These are phyloP conservation scores for Elysia chlorotica DNA, from an alignment of 1,140 invertebrate species.

Conservation along the genomic window DNA sequence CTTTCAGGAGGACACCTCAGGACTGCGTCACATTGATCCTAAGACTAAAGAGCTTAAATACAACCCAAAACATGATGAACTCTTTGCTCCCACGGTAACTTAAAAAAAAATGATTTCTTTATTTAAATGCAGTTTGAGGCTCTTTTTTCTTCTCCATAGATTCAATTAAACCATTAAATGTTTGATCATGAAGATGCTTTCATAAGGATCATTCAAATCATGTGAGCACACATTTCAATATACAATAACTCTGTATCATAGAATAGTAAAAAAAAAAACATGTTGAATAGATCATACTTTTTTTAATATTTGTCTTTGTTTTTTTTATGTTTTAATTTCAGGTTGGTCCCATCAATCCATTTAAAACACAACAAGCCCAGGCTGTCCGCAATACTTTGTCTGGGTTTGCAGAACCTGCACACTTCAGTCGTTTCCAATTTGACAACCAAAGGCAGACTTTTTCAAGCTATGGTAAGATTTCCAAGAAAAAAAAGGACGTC, in stretches of 20 bases:
- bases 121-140: neutral
- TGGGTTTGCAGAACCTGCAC: constrained; percentile 92
- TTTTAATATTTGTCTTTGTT: no score
- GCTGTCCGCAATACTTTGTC: constrained; percentile 89
- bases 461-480: constrained; percentile 76
- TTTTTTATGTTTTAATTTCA: no score
- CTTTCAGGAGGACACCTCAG: constrained; percentile 26
- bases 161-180: neutral
- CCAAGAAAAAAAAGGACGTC: no score
- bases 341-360: constrained; percentile 89
- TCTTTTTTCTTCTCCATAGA: neutral
- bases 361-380: constrained; percentile 84
- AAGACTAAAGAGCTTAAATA: constrained; percentile 73
- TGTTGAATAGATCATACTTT: neutral
- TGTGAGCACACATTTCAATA: neutral
- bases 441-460: constrained; percentile 97
- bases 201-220: neutral
- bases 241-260: neutral
- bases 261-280: neutral
- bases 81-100: constrained; percentile 82
- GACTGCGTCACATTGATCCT: constrained; percentile 40
- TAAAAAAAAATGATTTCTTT: neutral
- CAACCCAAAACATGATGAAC: constrained; percentile 95
- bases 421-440: constrained; percentile 97
- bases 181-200: neutral